Conservation (phyloP, 37 sponge, comb jelly and placozoan genomes). For the Eunapius fragilis region DNA sequence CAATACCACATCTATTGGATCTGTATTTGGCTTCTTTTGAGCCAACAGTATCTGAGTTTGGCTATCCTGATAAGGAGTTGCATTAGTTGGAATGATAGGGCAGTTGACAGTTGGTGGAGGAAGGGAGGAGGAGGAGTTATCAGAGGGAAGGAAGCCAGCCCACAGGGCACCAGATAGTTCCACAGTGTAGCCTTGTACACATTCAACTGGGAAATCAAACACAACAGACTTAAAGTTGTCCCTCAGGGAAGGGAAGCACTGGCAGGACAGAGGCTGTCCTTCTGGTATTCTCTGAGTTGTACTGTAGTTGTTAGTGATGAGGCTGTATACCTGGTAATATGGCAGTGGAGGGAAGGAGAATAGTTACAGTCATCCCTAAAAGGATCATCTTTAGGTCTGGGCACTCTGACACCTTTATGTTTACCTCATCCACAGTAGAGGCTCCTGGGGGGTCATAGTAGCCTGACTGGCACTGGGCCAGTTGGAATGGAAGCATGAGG, state of each 20-base stretch:
- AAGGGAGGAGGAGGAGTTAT: not conserved
- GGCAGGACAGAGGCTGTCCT: slow-evolving; percentile 62
- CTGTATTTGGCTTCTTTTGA: not conserved
- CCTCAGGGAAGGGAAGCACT: slow-evolving; percentile 29
- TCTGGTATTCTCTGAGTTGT: slow-evolving; percentile 66
- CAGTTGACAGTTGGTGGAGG: slow-evolving; percentile 10
- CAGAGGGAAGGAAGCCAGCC: slow-evolving; percentile 53
- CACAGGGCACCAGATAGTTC: slow-evolving; percentile 45
- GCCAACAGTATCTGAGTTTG: not conserved
- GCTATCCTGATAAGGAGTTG: not conserved
- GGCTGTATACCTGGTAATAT: slow-evolving; percentile 9
- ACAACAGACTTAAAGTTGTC: not conserved
- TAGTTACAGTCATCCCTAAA: not conserved
- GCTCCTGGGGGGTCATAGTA: slow-evolving; percentile 60
- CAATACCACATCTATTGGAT: slow-evolving; percentile 72
- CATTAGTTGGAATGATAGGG: slow-evolving; percentile 15
- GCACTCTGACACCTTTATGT: not conserved
- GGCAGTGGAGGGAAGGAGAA: not conserved
- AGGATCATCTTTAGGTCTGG: not conserved
- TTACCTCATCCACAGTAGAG: slow-evolving; percentile 32
- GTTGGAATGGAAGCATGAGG: slow-evolving; percentile 66
- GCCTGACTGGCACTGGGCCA: slow-evolving; percentile 78
- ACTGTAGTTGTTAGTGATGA: slow-evolving; percentile 14
- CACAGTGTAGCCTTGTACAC: slow-evolving; percentile 70
- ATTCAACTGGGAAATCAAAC: slow-evolving; percentile 1